Evolutionary conservation across 2,888 invertebrate genomes (phyloP), one percentile per base, ranked within the genome.

Genomic region (Linhomoeus sp.): DNA sequence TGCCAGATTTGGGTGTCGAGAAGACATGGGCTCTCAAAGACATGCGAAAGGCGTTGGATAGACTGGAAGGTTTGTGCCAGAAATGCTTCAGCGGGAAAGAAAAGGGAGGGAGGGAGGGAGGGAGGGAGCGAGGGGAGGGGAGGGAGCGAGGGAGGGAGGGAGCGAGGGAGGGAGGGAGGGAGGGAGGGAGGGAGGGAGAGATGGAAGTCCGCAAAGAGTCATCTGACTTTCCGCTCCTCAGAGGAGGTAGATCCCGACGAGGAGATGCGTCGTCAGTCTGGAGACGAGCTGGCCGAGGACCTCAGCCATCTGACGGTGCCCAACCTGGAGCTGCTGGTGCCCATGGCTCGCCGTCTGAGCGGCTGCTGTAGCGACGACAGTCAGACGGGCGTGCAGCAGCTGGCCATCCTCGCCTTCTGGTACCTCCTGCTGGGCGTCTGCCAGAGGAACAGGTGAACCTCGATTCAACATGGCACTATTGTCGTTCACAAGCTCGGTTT

Each of bases 321-420:
- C 7, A 9, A 5, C 7, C 29, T 29, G 7, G 29, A 41, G 48
- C 43, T 58, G 40, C 49, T 63, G 25, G 59, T 62, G 9, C 61
- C 61, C 59, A 1, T 24, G 43, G 40, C 51, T 5, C 49, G 60
- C 29, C 60, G 60, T 49, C 50, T 64, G 26, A 58, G 58, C 33
- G 62, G 63, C 19, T 53, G 57, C 5, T 59, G 57, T 20, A 53
- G 57, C 38, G 62, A 64, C 41, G 29, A 29, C 29, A 12, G 7
- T 5, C 56, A 56, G 43, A 53, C 57, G 41, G 61, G 64, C 29
- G 62, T 65, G 2, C 61, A 60, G 50, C 56, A 64, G 22, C 53
- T 67, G 42, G 68, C 70, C 39, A 53, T 66, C n/a, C 55, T 67
- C 23, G 61, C 67, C 42, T 69, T 70, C 52, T 65, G 70, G 51